Conservation (phyloP, 1,140 invertebrate genomes). For the Papilio dardanus region DNA sequence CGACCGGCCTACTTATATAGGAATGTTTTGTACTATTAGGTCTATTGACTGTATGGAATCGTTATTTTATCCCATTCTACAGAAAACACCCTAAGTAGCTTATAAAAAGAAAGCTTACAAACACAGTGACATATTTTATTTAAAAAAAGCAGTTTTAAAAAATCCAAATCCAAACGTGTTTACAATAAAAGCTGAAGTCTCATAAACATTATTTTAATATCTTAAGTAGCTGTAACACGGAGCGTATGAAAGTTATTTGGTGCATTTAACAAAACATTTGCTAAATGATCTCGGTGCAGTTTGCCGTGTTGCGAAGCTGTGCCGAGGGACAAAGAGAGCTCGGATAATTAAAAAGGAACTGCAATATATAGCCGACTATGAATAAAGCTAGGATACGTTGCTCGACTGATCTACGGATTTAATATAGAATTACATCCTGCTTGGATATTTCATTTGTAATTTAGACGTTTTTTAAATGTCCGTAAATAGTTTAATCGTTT, state of each 20-base stretch:
- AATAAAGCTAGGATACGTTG: neutral
- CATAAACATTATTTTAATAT: conserved; percentile 12
- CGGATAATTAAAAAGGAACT: conserved; percentile 33
- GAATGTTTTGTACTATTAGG: too few relatives aligned
- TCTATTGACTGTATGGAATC: too few relatives aligned
- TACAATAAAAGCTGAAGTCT: neutral
- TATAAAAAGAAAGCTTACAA: neutral
- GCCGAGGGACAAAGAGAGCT: conserved; percentile 23
- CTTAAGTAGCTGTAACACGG: conserved; percentile 12
- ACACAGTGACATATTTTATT: neutral
- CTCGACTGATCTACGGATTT: neutral
- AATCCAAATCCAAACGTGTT: neutral
- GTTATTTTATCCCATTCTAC: too few relatives aligned
- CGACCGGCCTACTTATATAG: too few relatives aligned
- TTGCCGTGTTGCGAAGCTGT: neutral
- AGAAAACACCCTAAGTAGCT: neutral
- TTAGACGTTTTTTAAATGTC: neutral
- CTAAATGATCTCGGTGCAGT: conserved; percentile 26
- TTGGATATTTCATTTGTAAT: neutral
- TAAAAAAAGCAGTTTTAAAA: neutral
- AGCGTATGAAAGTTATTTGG: conserved; percentile 23
- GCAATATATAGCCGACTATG: conserved; percentile 27
- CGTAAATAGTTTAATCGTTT: too few relatives aligned
- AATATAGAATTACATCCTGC: neutral
- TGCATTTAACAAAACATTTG: conserved; percentile 34